Conservation (phyloP, 2,113 vertebrate genomes). For the Cygnus buccinator region DNA sequence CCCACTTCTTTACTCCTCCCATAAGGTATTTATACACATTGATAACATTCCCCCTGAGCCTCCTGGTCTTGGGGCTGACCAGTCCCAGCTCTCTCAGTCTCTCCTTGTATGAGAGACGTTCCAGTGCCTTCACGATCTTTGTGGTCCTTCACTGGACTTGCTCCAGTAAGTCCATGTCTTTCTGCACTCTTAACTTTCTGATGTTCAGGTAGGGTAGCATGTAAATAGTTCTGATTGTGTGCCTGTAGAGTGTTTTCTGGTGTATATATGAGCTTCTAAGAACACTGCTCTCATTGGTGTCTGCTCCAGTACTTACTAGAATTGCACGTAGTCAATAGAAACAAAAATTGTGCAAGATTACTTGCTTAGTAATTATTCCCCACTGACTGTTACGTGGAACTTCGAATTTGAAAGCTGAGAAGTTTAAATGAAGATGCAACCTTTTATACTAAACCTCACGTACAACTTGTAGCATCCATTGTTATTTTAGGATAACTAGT, state of each 20-base stretch:
- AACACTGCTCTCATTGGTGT: not conserved
- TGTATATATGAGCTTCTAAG: not conserved
- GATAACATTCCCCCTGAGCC: not conserved
- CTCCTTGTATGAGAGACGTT: not conserved
- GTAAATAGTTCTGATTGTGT: not conserved
- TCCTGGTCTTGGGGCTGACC: not conserved
- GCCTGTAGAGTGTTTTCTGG: not conserved
- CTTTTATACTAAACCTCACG: not conserved
- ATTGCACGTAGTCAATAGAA: not conserved
- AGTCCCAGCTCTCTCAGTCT: not conserved
- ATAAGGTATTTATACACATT: not conserved
- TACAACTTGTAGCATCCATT: not conserved
- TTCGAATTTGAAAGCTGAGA: not conserved
- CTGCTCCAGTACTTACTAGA: not conserved
- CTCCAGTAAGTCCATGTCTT: not conserved
- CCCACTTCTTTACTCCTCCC: not conserved
- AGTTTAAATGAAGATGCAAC: not conserved
- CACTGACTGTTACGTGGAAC: not conserved
- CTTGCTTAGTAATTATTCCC: not conserved
- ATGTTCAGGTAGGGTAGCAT: not conserved
- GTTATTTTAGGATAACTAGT: not conserved
- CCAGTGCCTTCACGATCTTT: not conserved
- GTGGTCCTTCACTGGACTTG: fast-evolving
- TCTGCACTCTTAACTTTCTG: not conserved
- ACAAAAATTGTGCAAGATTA: not conserved